These are phyloP conservation scores for Myiagra hebetior DNA, from an alignment of 2,113 vertebrate species.

Conservation along the genomic window DNA sequence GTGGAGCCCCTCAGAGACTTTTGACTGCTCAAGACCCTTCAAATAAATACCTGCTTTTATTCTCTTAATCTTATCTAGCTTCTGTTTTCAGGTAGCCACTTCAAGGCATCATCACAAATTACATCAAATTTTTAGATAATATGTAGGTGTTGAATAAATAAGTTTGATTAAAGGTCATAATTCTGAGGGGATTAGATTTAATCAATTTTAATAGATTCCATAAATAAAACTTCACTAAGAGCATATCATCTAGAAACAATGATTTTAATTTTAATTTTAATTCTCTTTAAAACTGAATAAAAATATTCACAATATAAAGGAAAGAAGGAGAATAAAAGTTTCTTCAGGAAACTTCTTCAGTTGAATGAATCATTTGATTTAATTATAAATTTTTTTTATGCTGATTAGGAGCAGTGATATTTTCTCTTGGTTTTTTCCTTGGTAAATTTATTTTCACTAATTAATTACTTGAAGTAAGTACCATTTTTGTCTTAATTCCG, in stretches of 20 bases:
- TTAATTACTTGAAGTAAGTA: not conserved
- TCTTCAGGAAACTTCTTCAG: not conserved
- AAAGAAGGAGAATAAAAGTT: not conserved
- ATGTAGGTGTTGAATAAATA: not conserved
- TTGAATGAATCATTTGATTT: not conserved
- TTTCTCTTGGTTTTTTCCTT: not conserved
- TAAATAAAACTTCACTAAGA: not conserved
- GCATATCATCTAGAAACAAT: not conserved
- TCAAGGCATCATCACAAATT: not conserved
- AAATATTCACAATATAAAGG: not conserved
- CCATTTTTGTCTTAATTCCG: not conserved
- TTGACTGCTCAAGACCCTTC: not conserved
- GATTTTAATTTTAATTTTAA: not conserved
- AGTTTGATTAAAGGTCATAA: not conserved
- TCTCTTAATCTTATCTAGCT: not conserved
- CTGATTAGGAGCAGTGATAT: not conserved
- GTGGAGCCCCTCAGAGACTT: not conserved
- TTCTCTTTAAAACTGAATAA: not conserved
- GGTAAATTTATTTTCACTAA: not conserved
- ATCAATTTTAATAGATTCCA: not conserved
- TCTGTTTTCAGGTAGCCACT: not conserved
- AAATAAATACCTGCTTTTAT: not conserved
- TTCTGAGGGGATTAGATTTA: not conserved
- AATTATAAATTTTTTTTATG: not conserved
- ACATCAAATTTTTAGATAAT: not conserved